Conservation (phyloP, 2,797 vertebrate genomes). For the Huso huso region DNA sequence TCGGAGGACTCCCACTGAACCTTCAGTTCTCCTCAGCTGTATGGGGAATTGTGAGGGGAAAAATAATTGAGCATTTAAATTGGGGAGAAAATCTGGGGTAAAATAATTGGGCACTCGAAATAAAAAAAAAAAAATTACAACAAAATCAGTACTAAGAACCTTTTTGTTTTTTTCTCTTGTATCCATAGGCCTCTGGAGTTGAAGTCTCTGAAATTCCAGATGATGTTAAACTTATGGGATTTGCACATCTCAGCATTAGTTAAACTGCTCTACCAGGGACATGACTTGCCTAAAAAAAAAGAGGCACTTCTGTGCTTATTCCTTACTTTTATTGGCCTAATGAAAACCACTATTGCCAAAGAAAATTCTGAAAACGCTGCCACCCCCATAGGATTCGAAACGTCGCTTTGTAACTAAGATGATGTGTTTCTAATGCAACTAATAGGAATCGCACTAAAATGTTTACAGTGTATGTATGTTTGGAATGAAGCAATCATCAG, state of each 20-base stretch:
- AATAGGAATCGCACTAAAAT: conserved; percentile 57
- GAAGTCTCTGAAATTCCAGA: conserved; percentile 89
- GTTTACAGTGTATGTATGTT: conserved; percentile 59
- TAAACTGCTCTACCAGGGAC: conserved; percentile 54
- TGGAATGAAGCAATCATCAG: conserved; percentile 48
- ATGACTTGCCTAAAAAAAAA: conserved; percentile 56
- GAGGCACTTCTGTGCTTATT: conserved; percentile 51
- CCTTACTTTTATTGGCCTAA: conserved; percentile 64
- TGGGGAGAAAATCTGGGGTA: no score
- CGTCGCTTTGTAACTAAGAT: conserved; percentile 60
- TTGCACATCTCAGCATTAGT: conserved; percentile 96
- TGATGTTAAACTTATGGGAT: conserved; percentile 88
- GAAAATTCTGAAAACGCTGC: conserved; percentile 52
- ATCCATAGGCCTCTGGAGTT: conserved; percentile 77
- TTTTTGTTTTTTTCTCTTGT: conserved; percentile 31
- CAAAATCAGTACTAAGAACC: no score
- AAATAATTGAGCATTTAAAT: no score
- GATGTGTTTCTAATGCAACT: conserved; percentile 35
- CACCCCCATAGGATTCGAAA: conserved; percentile 48
- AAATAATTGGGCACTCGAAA: no score
- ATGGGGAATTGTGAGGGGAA: no score
- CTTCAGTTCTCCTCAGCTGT: no score
- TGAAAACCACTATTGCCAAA: conserved; percentile 87
- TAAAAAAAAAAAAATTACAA: no score
- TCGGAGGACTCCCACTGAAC: no score